A percentile compares a stretch with the other conserved stretches of the same genome.
Conservation (phyloP, 92 coral and sea anemone species). For the Pocillopora meandrina region DNA sequence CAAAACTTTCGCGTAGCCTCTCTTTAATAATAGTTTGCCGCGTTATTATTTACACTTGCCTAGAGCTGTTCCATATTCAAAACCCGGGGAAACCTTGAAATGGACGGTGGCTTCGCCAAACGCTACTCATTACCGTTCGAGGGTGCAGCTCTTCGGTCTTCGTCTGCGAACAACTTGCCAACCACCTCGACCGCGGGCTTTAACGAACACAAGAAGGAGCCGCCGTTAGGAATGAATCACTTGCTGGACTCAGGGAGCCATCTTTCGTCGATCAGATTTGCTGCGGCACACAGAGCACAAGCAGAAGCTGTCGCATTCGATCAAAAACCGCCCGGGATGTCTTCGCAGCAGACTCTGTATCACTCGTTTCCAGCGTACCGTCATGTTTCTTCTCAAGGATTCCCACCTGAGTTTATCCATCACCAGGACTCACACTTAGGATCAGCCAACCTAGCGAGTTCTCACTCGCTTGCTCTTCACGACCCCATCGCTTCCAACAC, state of each 20-base stretch:
- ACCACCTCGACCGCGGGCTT: conserved; percentile 66
- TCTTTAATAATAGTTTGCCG: conserved; percentile 84
- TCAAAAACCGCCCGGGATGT: conserved; percentile 87
- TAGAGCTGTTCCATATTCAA: conserved; percentile 88
- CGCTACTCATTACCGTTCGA: conserved; percentile 78
- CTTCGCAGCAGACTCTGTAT: conserved; percentile 88
- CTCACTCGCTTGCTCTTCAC: conserved; percentile 87
- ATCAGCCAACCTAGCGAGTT: conserved; percentile 71
- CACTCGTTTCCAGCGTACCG: conserved; percentile 97
- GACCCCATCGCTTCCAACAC: conserved; percentile 85
- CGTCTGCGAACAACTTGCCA: conserved; percentile 68
- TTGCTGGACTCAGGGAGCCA: conserved; percentile 83
- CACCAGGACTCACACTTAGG: conserved; percentile 89
- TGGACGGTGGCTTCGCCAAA: conserved; percentile 82
- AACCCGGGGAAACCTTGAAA: conserved; percentile 67
- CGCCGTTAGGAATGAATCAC: conserved; percentile 87
- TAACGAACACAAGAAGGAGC: conserved; percentile 71
- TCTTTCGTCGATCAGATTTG: conserved; percentile 82
- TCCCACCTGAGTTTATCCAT: conserved; percentile 84
- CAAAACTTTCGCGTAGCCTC: conserved; percentile 82
- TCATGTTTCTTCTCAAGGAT: conserved; percentile 81
- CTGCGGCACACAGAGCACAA: conserved; percentile 77
- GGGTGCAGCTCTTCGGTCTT: conserved; percentile 65
- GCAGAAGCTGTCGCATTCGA: conserved; percentile 85
- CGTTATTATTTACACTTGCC: conserved; percentile 82